These are phyloP conservation scores for Temnothorax nylanderi DNA, from an alignment of 1,140 invertebrate genomes.

Conservation along the genomic window DNA sequence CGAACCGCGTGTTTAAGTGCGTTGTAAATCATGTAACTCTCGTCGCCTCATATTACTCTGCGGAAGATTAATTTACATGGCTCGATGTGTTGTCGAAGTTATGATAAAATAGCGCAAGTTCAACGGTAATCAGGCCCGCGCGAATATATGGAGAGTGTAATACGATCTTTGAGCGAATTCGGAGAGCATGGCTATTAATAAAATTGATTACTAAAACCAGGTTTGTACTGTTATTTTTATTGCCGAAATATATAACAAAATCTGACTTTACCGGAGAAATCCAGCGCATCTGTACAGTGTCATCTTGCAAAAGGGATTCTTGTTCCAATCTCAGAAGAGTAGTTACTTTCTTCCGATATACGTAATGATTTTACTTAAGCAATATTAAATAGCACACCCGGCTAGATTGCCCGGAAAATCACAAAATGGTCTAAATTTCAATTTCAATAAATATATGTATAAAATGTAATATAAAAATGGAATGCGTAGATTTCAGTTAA, in stretches of 20 bases:
- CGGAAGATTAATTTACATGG: constrained; percentile 36
- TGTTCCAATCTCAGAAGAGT: neutral
- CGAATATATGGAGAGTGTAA: constrained; percentile 26
- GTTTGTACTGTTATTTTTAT: constrained; percentile 68
- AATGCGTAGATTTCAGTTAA: neutral
- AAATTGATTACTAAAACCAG: constrained; percentile 39
- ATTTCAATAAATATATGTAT: neutral
- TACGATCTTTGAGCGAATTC: constrained; percentile 29
- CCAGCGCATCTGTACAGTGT: neutral
- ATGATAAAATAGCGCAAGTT: constrained; percentile 11
- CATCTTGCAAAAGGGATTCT: neutral
- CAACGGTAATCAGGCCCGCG: neutral
- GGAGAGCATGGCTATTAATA: constrained; percentile 42
- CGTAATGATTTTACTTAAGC: neutral
- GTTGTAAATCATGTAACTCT: constrained; percentile 45
- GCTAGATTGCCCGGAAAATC: neutral
- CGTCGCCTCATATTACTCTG: constrained; percentile 34
- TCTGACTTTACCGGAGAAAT: constrained; percentile 67
- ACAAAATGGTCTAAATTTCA: neutral
- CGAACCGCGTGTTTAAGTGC: constrained; percentile 1
- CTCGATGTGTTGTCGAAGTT: constrained; percentile 34
- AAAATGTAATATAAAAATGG: neutral
- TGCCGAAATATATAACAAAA: constrained; percentile 70
- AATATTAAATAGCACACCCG: neutral
- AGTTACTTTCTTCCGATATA: neutral